Percentiles rank a stretch among this genome's conserved stretches.
These are phyloP conservation scores for Agrilus mali DNA, from an alignment of 2,888 invertebrate genomes.

Conservation along the genomic window DNA sequence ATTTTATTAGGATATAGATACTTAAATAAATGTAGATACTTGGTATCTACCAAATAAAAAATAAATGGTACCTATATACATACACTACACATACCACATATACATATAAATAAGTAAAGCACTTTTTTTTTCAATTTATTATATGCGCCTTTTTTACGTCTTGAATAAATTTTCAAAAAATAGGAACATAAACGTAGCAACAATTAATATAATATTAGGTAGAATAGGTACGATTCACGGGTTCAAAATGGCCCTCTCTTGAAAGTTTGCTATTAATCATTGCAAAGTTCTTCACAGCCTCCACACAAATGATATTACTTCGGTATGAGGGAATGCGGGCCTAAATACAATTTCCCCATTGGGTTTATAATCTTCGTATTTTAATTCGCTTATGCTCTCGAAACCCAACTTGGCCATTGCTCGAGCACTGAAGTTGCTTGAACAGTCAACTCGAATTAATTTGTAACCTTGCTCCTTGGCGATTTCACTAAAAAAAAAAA, in stretches of 20 bases:
- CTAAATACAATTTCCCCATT: constrained; percentile 50
- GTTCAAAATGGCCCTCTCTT: background rate
- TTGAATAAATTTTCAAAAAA: too few species aligned
- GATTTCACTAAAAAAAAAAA: constrained; percentile 41
- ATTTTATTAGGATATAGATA: too few species aligned
- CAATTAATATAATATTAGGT: too few species aligned
- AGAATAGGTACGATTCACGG: background rate
- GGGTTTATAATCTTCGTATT: constrained; percentile 51
- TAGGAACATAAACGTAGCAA: too few species aligned
- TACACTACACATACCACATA: too few species aligned
- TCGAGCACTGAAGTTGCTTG: constrained; percentile 63
- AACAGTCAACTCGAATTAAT: constrained; percentile 58
- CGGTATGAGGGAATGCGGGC: constrained; percentile 40
- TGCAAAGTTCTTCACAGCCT: constrained; percentile 9
- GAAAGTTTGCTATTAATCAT: background rate
- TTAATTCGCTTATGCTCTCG: constrained; percentile 49
- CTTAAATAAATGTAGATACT: too few species aligned
- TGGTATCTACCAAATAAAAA: too few species aligned
- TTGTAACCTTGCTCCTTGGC: constrained; percentile 40
- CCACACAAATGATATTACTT: constrained; percentile 25
- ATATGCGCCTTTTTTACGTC: too few species aligned
- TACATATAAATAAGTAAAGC: too few species aligned
- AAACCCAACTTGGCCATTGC: constrained; percentile 61
- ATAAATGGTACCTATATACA: too few species aligned
- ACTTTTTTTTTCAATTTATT: too few species aligned